phyloP scores from a whole-genome alignment of 2,113 vertebrate species.

The Kryptolebias marmoratus region DNA sequence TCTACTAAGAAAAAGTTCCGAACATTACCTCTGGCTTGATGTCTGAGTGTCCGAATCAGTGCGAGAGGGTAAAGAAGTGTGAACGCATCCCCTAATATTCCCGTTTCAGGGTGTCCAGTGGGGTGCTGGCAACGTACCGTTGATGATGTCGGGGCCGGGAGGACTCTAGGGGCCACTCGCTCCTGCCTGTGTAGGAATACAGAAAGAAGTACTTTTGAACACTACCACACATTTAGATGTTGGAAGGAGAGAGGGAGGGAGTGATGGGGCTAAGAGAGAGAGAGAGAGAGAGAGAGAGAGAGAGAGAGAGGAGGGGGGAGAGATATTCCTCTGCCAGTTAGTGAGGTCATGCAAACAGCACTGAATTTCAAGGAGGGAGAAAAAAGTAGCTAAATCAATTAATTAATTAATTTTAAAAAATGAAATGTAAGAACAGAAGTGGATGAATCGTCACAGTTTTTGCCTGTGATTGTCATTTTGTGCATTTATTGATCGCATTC shows the following conservation, averaged over 20 bases:
- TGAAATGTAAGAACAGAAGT: too few relatives aligned
- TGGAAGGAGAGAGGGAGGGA: slow-evolving; percentile 21
- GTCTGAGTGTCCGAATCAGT: slow-evolving; percentile 29
- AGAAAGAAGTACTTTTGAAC: slow-evolving; percentile 83
- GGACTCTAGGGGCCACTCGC: slow-evolving; percentile 67
- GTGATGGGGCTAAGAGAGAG: slow-evolving; percentile 5
- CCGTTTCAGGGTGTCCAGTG: slow-evolving; percentile 16
- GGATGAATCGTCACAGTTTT: too few relatives aligned
- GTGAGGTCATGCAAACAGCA: slow-evolving; percentile 65
- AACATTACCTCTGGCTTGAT: slow-evolving; percentile 21
- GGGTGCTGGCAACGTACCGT: slow-evolving; percentile 63
- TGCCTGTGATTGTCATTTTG: too few relatives aligned
- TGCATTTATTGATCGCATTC: too few relatives aligned
- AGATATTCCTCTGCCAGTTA: slow-evolving; percentile 45
- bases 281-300: too few relatives aligned
- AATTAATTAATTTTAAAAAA: too few relatives aligned
- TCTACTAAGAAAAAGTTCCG: not conserved
- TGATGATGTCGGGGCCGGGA: slow-evolving; percentile 55
- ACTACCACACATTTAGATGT: slow-evolving; percentile 72
- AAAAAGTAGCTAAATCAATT: not conserved
- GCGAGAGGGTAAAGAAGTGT: slow-evolving; percentile 26
- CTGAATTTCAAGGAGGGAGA: slow-evolving; percentile 24
- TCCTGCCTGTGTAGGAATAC: slow-evolving; percentile 72
- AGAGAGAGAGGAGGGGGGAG: slow-evolving; percentile 15
- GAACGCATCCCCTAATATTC: slow-evolving; percentile 26